These are phyloP conservation scores for Spisula solida DNA, from an alignment of 2,888 invertebrate species.

Conservation along the genomic window DNA sequence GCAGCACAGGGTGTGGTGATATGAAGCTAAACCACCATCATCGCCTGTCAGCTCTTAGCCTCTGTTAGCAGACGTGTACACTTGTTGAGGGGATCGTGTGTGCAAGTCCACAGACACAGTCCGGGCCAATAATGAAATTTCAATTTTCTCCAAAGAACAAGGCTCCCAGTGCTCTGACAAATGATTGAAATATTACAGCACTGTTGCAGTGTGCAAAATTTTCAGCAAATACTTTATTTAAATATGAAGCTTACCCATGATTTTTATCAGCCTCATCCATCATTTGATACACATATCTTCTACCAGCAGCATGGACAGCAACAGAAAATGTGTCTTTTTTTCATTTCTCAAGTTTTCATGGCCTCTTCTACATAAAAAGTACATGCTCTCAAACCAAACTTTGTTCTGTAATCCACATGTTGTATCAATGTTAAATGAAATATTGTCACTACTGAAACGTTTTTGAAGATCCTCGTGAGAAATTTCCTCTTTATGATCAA, in stretches of 20 bases:
- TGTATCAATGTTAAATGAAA: not conserved
- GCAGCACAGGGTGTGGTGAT: too few species aligned
- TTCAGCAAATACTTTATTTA: not conserved
- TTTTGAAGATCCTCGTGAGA: not conserved
- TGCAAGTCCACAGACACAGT: too few species aligned
- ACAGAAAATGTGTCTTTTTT: not conserved
- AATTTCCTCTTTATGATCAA: constrained; percentile 19
- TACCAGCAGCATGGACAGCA: not conserved
- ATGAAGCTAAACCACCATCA: too few species aligned
- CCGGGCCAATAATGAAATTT: not conserved
- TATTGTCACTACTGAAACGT: not conserved
- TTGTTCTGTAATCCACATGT: constrained; percentile 19
- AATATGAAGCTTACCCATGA: constrained; percentile 14
- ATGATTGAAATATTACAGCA: too few species aligned
- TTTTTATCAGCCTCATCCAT: constrained; percentile 40
- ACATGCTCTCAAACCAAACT: constrained; percentile 19
- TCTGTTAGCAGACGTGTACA: too few species aligned
- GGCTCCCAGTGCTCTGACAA: too few species aligned
- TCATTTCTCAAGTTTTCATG: constrained; percentile 18
- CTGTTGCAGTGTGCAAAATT: too few species aligned
- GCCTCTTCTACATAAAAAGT: not conserved
- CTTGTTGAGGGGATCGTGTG: too few species aligned
- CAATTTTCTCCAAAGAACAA: too few species aligned
- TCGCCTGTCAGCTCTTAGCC: too few species aligned
- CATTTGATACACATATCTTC: constrained; percentile 1